Base-by-base conservation (phyloP, 1,140 invertebrate genomes). In the Varroa destructor region DNA sequence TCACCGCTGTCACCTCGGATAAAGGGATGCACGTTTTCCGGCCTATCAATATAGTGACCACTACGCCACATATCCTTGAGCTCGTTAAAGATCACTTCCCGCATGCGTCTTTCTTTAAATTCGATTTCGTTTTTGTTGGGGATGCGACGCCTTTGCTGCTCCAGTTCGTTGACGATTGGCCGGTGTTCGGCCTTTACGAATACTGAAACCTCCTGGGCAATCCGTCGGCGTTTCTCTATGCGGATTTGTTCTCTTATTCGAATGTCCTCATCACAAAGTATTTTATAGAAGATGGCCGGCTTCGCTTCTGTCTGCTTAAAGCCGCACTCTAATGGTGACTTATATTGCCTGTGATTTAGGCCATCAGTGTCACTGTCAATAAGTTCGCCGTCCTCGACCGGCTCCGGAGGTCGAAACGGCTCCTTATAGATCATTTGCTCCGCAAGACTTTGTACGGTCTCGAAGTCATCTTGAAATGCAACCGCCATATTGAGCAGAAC, bases 381-480 rank as follows among this genome's bases (percentile, higher is more conserved):
- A 43, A 67, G 61, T 8, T 67, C 61, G 37, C 46, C 37, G 61
- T 67, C 61, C 40, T 67, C 61, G 37, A 67, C 61, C 61, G 61
- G 12, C 37, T 40, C 10, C 61, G 61, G 12, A 12, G 61, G 12
- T 67, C 40, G 40, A 14, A 12, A 5, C 4, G n/a, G 61, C 61
- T 67, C 46, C 61, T 67, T 67, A 37, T 43, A 67, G 46, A 67
- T 67, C 61, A 46, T 67, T 37, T 67, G 40, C 10, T 67, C 61
- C 10, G 61, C 61, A 40, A 67, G 10, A 40, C 46, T 67, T 37
- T 67, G 61, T 14, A 67, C 37, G 37, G 37, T 46, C 46, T 67
- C 61, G 36, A 67, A 67, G 37, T 67, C 61, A 12, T 67, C 61
- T 67, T 67, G 61, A 46, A 67, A 67, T 3, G 61, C 61, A 46